These are phyloP conservation scores for Cataglyphis altisquamis DNA, from an alignment of 2,888 invertebrate genomes.

Conservation along the genomic window DNA sequence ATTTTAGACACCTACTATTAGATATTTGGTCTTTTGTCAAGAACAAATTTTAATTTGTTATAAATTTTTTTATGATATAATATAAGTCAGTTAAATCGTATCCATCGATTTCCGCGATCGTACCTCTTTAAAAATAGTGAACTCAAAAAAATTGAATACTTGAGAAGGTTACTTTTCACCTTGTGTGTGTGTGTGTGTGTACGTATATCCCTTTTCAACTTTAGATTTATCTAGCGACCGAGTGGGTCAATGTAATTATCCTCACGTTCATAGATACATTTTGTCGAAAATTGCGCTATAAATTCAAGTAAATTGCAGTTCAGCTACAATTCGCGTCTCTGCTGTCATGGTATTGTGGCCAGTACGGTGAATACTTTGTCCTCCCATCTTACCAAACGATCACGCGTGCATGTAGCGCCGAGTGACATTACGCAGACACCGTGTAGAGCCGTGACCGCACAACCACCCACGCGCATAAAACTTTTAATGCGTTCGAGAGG, in stretches of 20 bases:
- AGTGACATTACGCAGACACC: slow-evolving; percentile 78
- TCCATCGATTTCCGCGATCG: too few species aligned
- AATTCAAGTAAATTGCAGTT: not conserved
- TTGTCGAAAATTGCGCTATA: not conserved
- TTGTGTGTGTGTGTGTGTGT: not conserved
- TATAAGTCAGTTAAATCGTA: too few species aligned
- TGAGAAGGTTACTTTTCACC: not conserved
- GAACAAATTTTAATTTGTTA: too few species aligned
- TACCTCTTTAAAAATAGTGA: too few species aligned
- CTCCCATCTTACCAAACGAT: slow-evolving; percentile 55
- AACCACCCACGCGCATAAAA: slow-evolving; percentile 75
- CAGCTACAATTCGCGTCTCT: not conserved
- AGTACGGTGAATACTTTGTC: slow-evolving; percentile 70
- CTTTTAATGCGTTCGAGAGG: slow-evolving; percentile 73
- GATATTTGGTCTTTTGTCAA: too few species aligned
- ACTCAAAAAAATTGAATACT: not conserved
- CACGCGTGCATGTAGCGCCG: slow-evolving; percentile 37
- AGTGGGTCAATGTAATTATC: not conserved
- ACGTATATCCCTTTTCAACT: not conserved
- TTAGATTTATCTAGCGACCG: not conserved
- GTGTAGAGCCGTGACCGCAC: slow-evolving; percentile 67
- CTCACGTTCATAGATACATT: not conserved
- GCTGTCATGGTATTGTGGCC: not conserved
- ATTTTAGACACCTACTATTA: too few species aligned
- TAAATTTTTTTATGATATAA: too few species aligned